These are phyloP conservation scores for Oxycera nigricornis DNA, from an alignment of 2,888 invertebrate species.

Conservation along the genomic window DNA sequence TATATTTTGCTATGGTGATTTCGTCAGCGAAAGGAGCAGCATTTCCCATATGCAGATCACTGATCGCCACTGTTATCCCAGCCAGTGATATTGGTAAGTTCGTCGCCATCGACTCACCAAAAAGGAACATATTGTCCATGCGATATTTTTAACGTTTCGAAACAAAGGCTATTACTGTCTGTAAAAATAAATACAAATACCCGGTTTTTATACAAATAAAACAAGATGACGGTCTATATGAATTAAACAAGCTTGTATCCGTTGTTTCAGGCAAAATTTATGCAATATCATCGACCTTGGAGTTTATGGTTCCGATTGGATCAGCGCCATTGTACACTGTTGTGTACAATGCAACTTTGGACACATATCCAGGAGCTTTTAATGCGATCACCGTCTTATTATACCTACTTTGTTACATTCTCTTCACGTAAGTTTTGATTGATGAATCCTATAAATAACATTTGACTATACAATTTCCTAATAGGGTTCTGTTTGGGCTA, in stretches of 20 bases:
- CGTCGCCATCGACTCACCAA: no score
- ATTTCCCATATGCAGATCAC: conserved; percentile 34
- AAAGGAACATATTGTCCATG: no score
- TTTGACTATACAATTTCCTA: background rate
- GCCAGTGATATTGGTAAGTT: conserved; percentile 41
- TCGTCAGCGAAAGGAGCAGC: conserved; percentile 21
- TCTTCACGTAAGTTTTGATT: conserved; percentile 53
- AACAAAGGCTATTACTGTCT: no score
- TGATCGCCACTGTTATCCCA: conserved; percentile 37
- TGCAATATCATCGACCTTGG: conserved; percentile 71
- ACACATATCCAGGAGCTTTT: conserved; percentile 67
- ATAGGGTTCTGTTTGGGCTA: conserved; percentile 11
- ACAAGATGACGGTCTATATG: no score
- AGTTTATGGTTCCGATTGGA: conserved; percentile 69
- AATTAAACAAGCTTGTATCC: background rate
- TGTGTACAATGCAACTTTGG: conserved; percentile 66
- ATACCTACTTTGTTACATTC: conserved; percentile 55
- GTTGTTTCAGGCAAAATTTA: conserved; percentile 68
- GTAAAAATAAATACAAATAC: background rate
- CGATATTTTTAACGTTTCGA: no score
- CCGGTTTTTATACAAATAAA: no score
- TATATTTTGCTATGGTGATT: conserved; percentile 41
- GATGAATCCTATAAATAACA: background rate
- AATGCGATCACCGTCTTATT: conserved; percentile 66
- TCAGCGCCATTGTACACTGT: conserved; percentile 71